Base-by-base conservation (phyloP, 2,113 vertebrate species). In the Numenius arquata region DNA sequence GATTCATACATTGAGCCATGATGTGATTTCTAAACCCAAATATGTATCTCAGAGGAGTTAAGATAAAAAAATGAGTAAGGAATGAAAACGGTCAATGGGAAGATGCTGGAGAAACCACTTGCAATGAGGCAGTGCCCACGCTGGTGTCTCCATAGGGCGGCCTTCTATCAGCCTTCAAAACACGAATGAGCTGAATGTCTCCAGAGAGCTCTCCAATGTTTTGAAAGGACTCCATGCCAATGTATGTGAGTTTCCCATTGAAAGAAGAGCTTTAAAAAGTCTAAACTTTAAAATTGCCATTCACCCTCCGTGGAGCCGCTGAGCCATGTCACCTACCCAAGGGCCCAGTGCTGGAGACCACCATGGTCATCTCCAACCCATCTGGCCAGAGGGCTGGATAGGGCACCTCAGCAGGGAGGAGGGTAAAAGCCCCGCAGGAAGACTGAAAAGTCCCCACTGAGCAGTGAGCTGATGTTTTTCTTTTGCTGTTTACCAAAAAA, bases 81-180 rank as follows among this genome's bases (percentile, higher is more conserved):
- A 76, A 32, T 11, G 0, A 38, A 67, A 56, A 72, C 0, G 0
- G 32, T 43, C 45, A 19, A 0, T 45, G 62, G 36, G 50, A 66
- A 83, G 72, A 34, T 36, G 55, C 17, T 47, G 52, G 50, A n/a
- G 38, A 53, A 74, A 43, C 11, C 8, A 11, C 8, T 11, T 58
- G 52, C 53, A 62, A 29, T 32, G 27, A 53, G 22, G 43, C 3
- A 0, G 0, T 34, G 41, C 7, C 36, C 18, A 3, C 7, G 25
- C 23, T 43, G 29, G 15, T 32, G 23, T 47, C 5, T 43, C 8
- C 15, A 2, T 2, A 13, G 15, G 32, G 12, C 8, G 8, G 14
- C 16, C 52, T 70, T 58, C 15, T 8, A 65, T 40, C 43, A 68
- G 32, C 43, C 38, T 67, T 38, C 20, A 48, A 85, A 85, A 38